Conservation (phyloP, 2,797 vertebrate genomes). For the Rhinella marina region DNA sequence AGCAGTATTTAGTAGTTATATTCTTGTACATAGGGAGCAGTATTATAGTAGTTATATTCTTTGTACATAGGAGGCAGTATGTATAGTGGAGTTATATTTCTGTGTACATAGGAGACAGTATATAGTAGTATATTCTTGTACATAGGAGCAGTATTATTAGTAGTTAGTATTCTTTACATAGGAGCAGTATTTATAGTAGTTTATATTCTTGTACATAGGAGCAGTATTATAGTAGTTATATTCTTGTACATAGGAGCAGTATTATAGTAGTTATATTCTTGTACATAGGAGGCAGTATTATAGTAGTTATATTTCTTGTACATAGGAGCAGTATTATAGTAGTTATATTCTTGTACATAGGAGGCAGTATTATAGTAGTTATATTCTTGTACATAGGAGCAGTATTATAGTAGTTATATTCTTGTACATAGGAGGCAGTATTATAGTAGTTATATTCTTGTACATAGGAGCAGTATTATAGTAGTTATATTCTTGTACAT, state of each 20-base stretch:
- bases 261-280: slow-evolving; percentile 25
- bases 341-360: slow-evolving; percentile 8
- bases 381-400: slow-evolving; percentile 16
- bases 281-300: slow-evolving; percentile 13
- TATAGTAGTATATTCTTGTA: slow-evolving; percentile 6
- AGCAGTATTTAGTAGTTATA: slow-evolving; percentile 12
- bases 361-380: slow-evolving; percentile 9
- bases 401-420: slow-evolving; percentile 16
- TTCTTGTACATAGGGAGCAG: not conserved
- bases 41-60: slow-evolving; percentile 23
- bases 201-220: not conserved
- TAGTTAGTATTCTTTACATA: not conserved
- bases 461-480: slow-evolving; percentile 8
- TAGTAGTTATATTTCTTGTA: slow-evolving; percentile 21
- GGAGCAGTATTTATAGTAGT: too few relatives aligned
- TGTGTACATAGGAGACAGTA: not conserved
- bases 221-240: slow-evolving; percentile 15
- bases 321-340: slow-evolving; percentile 8
- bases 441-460: slow-evolving; percentile 25
- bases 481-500: slow-evolving; percentile 6
- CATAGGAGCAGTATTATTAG: not conserved
- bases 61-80: slow-evolving; percentile 6
- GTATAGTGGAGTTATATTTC: slow-evolving; percentile 18
- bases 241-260: slow-evolving; percentile 1
- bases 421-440: not conserved